Conservation (phyloP, 2,888 invertebrate species). For the Calameuta idolon region DNA sequence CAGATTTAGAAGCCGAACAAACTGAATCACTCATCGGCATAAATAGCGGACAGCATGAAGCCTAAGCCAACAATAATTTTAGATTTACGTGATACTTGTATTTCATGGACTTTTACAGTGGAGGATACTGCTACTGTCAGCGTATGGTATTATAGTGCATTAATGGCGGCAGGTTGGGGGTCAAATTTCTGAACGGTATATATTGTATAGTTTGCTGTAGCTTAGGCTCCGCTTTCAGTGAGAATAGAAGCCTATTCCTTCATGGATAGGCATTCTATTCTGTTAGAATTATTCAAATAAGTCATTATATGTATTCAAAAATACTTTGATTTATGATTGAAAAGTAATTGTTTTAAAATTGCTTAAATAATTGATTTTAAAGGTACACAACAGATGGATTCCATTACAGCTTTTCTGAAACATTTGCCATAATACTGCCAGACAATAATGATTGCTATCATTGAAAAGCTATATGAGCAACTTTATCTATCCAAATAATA, state of each 20-base stretch:
- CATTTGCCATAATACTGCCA: not conserved
- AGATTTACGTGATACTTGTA: conserved; percentile 3
- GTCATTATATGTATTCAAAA: not conserved
- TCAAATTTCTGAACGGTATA: not conserved
- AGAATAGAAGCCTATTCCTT: not conserved
- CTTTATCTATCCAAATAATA: not conserved
- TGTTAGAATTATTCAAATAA: not conserved
- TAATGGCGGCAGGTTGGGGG: not conserved
- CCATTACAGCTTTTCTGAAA: not conserved
- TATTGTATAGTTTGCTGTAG: not conserved
- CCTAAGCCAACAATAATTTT: conserved; percentile 63
- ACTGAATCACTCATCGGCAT: conserved; percentile 77
- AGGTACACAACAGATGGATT: not conserved
- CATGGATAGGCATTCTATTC: not conserved
- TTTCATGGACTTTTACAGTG: not conserved
- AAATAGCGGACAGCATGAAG: conserved; percentile 71
- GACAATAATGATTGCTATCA: not conserved
- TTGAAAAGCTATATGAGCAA: not conserved
- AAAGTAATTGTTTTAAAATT: not conserved
- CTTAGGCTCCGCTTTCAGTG: not conserved
- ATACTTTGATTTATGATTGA: not conserved
- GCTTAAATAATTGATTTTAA: not conserved
- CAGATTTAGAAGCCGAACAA: conserved; percentile 76
- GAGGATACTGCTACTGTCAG: not conserved
- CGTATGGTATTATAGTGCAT: not conserved